These are phyloP conservation scores for Puffinus mauretanicus DNA, from an alignment of 2,113 vertebrate genomes.

Conservation along the genomic window DNA sequence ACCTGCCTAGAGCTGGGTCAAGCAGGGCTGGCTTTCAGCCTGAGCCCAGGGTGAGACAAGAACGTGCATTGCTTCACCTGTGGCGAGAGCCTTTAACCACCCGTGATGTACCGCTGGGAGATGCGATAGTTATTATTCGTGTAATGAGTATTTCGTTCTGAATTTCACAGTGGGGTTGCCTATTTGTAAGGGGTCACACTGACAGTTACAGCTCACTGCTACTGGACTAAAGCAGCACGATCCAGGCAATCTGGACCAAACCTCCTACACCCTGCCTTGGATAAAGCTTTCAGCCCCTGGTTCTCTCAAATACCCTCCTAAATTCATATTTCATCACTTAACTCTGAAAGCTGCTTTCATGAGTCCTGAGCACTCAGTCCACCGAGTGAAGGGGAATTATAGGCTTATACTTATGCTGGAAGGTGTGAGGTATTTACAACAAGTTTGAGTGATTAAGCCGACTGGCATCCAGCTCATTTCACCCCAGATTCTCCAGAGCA, in stretches of 20 bases:
- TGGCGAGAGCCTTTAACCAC: not conserved
- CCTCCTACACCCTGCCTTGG: not conserved
- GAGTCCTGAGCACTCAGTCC: not conserved
- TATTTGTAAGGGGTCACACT: not conserved
- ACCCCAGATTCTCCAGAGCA: not conserved
- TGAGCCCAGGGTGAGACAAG: not conserved
- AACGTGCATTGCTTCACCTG: accelerated
- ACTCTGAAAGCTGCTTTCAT: not conserved
- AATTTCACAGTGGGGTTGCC: not conserved
- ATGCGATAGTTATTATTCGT: not conserved
- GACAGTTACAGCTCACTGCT: not conserved
- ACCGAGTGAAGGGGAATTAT: not conserved
- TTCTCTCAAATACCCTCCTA: not conserved
- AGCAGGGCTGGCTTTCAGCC: accelerated
- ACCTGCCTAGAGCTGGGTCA: not conserved
- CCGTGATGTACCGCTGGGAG: accelerated
- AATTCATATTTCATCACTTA: not conserved
- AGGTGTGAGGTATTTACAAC: not conserved
- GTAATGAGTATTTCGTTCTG: not conserved
- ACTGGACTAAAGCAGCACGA: not conserved
- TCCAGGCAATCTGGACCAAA: not conserved
- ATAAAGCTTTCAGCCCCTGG: not conserved
- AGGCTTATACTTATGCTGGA: not conserved
- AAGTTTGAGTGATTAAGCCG: not conserved
- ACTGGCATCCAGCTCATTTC: not conserved